These are phyloP conservation scores for Bicyclus anynana DNA, from an alignment of 1,140 invertebrate genomes.

Conservation along the genomic window DNA sequence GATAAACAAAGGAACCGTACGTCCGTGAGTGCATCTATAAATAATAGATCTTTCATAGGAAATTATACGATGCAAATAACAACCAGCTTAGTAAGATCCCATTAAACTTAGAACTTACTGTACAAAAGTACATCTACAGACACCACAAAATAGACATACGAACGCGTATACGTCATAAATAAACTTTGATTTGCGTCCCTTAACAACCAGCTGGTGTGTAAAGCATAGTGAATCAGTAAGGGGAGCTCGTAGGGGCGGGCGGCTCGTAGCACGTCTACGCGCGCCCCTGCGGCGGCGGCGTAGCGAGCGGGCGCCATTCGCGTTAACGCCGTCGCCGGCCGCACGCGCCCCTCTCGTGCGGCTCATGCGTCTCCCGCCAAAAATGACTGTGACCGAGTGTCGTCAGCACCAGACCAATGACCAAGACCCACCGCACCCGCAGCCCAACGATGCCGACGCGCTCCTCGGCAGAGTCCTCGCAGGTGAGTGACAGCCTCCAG, in stretches of 20 bases:
- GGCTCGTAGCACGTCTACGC: slow-evolving; percentile 56
- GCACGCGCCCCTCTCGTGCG: slow-evolving; percentile 58
- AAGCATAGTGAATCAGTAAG: not conserved
- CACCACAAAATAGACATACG: too few relatives aligned
- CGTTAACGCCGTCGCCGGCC: slow-evolving; percentile 64
- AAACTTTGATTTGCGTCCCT: too few relatives aligned
- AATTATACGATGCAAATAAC: too few relatives aligned
- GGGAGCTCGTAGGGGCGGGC: slow-evolving; percentile 55
- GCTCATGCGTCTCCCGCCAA: slow-evolving; percentile 55
- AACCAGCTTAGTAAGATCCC: too few relatives aligned
- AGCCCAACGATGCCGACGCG: slow-evolving; percentile 71
- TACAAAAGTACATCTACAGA: too few relatives aligned
- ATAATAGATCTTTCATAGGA: too few relatives aligned
- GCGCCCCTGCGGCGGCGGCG: slow-evolving; percentile 45
- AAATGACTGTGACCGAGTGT: slow-evolving; percentile 70
- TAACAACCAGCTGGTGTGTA: not conserved
- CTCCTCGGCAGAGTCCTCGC: slow-evolving; percentile 78
- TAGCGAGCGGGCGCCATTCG: slow-evolving; percentile 64
- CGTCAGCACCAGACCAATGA: slow-evolving; percentile 41
- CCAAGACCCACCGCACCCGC: slow-evolving; percentile 32
- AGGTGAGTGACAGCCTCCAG: slow-evolving; percentile 75
- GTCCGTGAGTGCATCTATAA: too few relatives aligned
- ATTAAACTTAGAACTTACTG: too few relatives aligned
- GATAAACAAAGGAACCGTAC: too few relatives aligned
- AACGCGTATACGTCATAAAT: not conserved